Evolutionary conservation across 2,888 invertebrate genomes (phyloP).

Genomic region (Bellardia bayeri): DNA sequence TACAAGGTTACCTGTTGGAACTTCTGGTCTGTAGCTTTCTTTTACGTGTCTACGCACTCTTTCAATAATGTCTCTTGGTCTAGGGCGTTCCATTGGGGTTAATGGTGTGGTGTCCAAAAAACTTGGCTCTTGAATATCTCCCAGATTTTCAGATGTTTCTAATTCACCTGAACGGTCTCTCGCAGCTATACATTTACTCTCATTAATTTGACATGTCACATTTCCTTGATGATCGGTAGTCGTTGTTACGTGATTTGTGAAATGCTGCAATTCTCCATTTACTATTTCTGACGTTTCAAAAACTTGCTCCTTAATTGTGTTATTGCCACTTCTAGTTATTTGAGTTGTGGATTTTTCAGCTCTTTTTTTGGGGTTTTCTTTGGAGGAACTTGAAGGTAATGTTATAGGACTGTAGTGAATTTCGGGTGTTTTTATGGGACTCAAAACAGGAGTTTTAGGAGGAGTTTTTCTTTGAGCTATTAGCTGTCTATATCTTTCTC

Average conservation of each 20-base stretch:
- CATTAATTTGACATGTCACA: slow-evolving; percentile 53
- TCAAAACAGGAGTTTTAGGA: slow-evolving; percentile 31
- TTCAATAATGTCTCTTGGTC: slow-evolving; percentile 59
- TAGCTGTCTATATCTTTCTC: slow-evolving; percentile 50
- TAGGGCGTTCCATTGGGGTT: slow-evolving; percentile 48
- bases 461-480: slow-evolving; percentile 48
- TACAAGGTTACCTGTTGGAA: slow-evolving; percentile 57
- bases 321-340: slow-evolving; percentile 49
- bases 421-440: slow-evolving; percentile 34
- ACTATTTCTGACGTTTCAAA: slow-evolving; percentile 56
- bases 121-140: slow-evolving; percentile 57
- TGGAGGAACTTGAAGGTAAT: slow-evolving; percentile 1
- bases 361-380: neutral
- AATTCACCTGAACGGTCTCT: slow-evolving; percentile 22
- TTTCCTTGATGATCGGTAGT: slow-evolving; percentile 50
- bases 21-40: slow-evolving; percentile 43
- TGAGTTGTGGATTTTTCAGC: slow-evolving; percentile 51
- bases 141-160: neutral
- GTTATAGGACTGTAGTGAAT: slow-evolving; percentile 47
- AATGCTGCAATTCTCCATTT: slow-evolving; percentile 51
- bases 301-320: slow-evolving; percentile 42
- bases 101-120: slow-evolving; percentile 52
- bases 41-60: slow-evolving; percentile 36
- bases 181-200: slow-evolving; percentile 36
- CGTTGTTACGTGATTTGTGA: slow-evolving; percentile 37